Evolutionary conservation across 2,888 invertebrate species (phyloP).

Genomic region (Rhamnusium bicolor): DNA sequence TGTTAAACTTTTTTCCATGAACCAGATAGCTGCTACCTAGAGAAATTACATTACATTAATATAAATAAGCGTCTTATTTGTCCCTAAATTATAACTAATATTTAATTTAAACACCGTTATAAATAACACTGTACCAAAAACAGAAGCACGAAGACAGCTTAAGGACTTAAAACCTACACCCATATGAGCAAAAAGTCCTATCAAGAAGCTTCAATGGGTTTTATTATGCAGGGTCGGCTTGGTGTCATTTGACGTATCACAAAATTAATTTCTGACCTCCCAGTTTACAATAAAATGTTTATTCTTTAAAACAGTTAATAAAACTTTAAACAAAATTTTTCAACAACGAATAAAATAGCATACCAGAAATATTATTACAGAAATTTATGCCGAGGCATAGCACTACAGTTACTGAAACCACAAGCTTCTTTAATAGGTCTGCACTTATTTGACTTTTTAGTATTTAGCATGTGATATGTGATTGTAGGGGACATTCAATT

Average conservation of each 20-base stretch:
- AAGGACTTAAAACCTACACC: background rate
- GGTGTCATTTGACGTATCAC: background rate
- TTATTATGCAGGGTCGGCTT: background rate
- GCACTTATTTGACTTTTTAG: no score
- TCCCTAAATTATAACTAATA: constrained; percentile 10
- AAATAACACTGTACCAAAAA: constrained; percentile 1
- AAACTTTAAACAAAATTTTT: no score
- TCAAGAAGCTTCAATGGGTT: background rate
- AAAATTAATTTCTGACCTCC: background rate
- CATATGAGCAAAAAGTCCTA: background rate
- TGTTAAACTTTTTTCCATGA: background rate
- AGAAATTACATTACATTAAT: background rate
- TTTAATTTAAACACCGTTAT: constrained; percentile 8
- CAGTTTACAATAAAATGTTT: no score
- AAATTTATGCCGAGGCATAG: no score
- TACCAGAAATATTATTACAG: no score
- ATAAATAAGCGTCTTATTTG: constrained; percentile 1
- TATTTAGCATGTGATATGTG: no score
- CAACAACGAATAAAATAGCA: no score
- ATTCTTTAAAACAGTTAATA: no score
- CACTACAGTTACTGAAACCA: no score
- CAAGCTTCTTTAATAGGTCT: no score
- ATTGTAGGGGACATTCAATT: no score
- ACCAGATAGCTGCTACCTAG: constrained; percentile 3
- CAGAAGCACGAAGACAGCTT: background rate